These are phyloP conservation scores for Chromobotia macracanthus DNA, from an alignment of 2,797 vertebrate genomes.

Conservation along the genomic window DNA sequence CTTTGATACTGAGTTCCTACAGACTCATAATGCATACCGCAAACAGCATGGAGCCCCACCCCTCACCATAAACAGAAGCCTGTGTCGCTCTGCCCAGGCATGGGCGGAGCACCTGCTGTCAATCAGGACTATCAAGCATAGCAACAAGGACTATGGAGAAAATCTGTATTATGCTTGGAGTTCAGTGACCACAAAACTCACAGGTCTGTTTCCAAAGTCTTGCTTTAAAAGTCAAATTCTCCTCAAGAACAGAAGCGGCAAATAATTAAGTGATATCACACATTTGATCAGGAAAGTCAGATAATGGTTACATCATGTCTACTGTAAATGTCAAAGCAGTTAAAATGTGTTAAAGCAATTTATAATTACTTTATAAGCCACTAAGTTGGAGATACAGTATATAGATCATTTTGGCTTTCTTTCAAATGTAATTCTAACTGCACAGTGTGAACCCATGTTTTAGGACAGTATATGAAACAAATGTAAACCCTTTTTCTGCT, in stretches of 20 bases:
- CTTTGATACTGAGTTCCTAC: slow-evolving; percentile 70
- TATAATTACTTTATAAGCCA: neutral
- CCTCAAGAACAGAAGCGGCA: neutral
- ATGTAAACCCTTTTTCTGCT: neutral
- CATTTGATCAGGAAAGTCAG: neutral
- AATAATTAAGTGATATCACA: neutral
- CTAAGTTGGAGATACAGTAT: neutral
- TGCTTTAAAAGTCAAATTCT: neutral
- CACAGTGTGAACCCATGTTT: neutral
- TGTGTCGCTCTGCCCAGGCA: slow-evolving; percentile 63
- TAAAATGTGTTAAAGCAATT: too few species aligned
- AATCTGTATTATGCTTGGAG: slow-evolving; percentile 67
- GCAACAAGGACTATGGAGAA: slow-evolving; percentile 65
- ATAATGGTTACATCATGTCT: neutral
- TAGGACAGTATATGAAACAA: neutral
- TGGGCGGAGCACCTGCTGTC: slow-evolving; percentile 71
- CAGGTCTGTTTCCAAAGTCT: slow-evolving; percentile 5
- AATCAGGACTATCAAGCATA: slow-evolving; percentile 40
- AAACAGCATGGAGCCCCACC: slow-evolving; percentile 54
- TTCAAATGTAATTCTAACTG: neutral
- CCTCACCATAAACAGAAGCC: slow-evolving; percentile 57
- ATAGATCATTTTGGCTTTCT: neutral
- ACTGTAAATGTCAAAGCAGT: too few species aligned
- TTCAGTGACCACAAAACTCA: neutral
- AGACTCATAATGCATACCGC: slow-evolving; percentile 72